A percentile compares a stretch with the other conserved stretches of the same genome.
phyloP scores from a whole-genome alignment of 2,888 invertebrate species.

The Gryllus longicercus region DNA sequence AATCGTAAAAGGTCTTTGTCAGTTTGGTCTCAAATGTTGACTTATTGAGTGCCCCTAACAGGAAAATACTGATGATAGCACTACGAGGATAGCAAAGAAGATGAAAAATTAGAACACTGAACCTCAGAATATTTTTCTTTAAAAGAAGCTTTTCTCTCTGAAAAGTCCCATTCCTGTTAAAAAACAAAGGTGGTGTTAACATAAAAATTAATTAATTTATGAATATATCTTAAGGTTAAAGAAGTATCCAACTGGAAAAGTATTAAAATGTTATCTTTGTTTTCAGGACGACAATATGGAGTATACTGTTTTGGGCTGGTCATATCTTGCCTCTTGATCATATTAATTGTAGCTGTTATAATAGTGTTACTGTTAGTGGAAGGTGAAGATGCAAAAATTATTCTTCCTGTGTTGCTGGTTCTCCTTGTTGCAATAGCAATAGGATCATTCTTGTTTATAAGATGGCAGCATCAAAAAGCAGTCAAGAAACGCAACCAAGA shows the following conservation, averaged over 20 bases:
- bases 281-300: constrained; percentile 30
- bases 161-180: too few relatives aligned
- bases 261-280: neutral
- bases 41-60: too few relatives aligned
- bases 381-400: constrained; percentile 20
- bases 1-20: too few relatives aligned
- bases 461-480: constrained; percentile 28
- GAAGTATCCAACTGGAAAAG: neutral
- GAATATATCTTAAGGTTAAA: too few relatives aligned
- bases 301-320: constrained; percentile 29
- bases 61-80: too few relatives aligned
- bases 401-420: constrained; percentile 25
- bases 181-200: too few relatives aligned
- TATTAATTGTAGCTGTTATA: constrained; percentile 21
- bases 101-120: too few relatives aligned
- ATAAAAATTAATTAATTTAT: too few relatives aligned
- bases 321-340: constrained; percentile 23
- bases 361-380: constrained; percentile 21
- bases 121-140: too few relatives aligned
- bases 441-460: constrained; percentile 23
- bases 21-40: too few relatives aligned
- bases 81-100: too few relatives aligned
- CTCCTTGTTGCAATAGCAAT: constrained; percentile 24
- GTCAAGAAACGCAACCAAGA: constrained; percentile 23
- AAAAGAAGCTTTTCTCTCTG: too few relatives aligned